Percentiles rank a stretch among this genome's conserved stretches.
Evolutionary conservation across 2,888 invertebrate species (phyloP).

Genomic region (Carcina quercana): DNA sequence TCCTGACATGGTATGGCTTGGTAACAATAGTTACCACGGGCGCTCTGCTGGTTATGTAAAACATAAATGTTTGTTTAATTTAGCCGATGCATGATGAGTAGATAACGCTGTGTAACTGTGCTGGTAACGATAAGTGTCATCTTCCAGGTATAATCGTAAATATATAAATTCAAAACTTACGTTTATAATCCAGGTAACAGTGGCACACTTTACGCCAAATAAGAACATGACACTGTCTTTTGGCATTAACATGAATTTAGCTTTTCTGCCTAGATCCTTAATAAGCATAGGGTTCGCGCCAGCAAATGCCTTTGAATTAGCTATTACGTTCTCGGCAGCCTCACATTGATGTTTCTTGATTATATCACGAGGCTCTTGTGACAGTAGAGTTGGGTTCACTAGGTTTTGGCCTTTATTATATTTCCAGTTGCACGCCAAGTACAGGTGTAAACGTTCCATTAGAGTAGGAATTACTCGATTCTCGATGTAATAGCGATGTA

Average conservation of each 20-base stretch:
- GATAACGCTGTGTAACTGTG: too few species aligned
- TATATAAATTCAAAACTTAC: constrained; percentile 28
- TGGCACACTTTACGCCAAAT: constrained; percentile 36
- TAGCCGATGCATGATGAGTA: too few species aligned
- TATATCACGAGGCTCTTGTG: constrained; percentile 46
- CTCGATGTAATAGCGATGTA: constrained; percentile 36
- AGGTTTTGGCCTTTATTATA: constrained; percentile 46
- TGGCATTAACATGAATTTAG: constrained; percentile 41
- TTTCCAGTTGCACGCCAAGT: constrained; percentile 51
- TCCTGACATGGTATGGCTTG: too few species aligned
- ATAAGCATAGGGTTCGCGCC: constrained; percentile 36
- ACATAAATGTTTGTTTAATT: too few species aligned
- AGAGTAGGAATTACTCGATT: constrained; percentile 41
- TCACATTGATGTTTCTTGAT: constrained; percentile 53
- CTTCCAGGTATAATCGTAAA: not conserved
- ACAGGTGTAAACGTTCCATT: constrained; percentile 37
- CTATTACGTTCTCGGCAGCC: constrained; percentile 41
- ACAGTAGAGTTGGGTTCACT: constrained; percentile 34
- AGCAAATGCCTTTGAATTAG: constrained; percentile 32
- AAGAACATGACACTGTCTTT: constrained; percentile 31
- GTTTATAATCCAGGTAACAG: constrained; percentile 44
- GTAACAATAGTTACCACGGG: too few species aligned
- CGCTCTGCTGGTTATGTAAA: too few species aligned
- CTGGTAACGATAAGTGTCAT: too few species aligned
- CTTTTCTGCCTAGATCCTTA: constrained; percentile 38